These are phyloP conservation scores for Caenorhabditis zanzibari DNA, from an alignment of 2,888 invertebrate species.

Conservation along the genomic window DNA sequence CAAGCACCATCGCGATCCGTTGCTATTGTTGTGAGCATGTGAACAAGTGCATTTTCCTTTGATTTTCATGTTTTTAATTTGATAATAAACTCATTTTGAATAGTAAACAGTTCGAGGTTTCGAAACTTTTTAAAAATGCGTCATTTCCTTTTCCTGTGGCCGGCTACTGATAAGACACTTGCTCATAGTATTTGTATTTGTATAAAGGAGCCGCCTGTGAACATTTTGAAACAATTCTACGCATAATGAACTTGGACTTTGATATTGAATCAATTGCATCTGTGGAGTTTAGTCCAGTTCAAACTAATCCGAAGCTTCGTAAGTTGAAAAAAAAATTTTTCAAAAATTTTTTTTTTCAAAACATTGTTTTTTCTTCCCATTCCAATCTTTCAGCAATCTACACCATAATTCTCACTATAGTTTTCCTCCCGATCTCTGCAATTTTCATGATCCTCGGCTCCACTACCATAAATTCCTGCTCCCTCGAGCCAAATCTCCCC, in stretches of 20 bases:
- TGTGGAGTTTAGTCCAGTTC: neutral
- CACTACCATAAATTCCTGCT: neutral
- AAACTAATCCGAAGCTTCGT: conserved; percentile 8
- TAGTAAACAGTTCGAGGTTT: neutral
- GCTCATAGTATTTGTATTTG: neutral
- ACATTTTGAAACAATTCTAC: neutral
- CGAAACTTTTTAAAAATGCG: neutral
- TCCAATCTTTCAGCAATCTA: neutral
- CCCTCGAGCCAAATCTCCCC: neutral
- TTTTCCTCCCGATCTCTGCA: neutral
- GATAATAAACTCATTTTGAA: no score
- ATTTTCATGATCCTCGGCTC: conserved; percentile 1
- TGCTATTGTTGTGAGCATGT: conserved; percentile 3
- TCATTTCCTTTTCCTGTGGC: conserved; percentile 2
- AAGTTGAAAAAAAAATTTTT: no score
- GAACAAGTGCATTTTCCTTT: neutral
- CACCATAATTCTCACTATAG: neutral
- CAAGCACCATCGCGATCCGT: conserved; percentile 12
- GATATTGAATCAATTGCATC: conserved; percentile 6
- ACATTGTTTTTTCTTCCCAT: neutral
- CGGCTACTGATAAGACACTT: neutral
- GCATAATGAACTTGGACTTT: neutral
- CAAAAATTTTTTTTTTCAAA: no score
- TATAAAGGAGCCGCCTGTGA: neutral
- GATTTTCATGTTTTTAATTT: neutral